These are phyloP conservation scores for Drosophila murphyi DNA, from an alignment of 1,140 invertebrate genomes.

Conservation along the genomic window DNA sequence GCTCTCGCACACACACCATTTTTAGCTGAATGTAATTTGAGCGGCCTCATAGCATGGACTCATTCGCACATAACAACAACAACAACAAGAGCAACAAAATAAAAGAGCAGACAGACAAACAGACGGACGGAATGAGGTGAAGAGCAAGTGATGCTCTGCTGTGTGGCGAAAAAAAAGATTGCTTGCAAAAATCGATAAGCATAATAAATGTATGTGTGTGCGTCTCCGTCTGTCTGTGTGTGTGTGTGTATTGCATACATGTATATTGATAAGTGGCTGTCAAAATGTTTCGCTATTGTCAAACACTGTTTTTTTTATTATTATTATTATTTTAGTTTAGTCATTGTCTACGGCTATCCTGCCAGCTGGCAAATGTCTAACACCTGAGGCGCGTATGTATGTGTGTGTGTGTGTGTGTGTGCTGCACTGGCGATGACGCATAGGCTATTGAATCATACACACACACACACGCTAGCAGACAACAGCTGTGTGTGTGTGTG, in stretches of 20 bases:
- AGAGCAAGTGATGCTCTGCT: slow-evolving; percentile 32
- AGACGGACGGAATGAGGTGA: slow-evolving; percentile 27
- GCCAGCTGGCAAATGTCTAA: slow-evolving; percentile 47
- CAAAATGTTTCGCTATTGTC: slow-evolving; percentile 17
- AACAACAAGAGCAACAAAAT: slow-evolving; percentile 2
- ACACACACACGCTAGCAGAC: not conserved
- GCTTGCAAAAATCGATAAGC: slow-evolving; percentile 28
- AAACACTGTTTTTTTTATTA: not conserved
- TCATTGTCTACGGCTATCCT: slow-evolving; percentile 43
- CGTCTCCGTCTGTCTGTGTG: not conserved
- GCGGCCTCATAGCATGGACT: slow-evolving; percentile 75
- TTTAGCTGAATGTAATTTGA: slow-evolving; percentile 84
- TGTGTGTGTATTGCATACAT: not conserved
- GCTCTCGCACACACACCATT: slow-evolving; percentile 76
- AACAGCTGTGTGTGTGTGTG: slow-evolving; percentile 2
- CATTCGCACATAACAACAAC: slow-evolving; percentile 63
- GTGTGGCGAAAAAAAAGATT: slow-evolving; percentile 24
- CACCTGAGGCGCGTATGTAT: slow-evolving; percentile 6
- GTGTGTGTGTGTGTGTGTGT: not conserved
- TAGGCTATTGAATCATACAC: slow-evolving; percentile 47
- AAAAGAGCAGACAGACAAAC: slow-evolving; percentile 2
- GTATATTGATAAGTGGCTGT: slow-evolving; percentile 7
- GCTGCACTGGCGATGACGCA: slow-evolving; percentile 45
- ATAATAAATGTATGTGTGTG: slow-evolving; percentile 4
- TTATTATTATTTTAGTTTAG: slow-evolving; percentile 24